A percentile compares a stretch with the other conserved stretches of the same genome.
Conservation (phyloP, 2,888 invertebrate species). For the Apodemia zela region DNA sequence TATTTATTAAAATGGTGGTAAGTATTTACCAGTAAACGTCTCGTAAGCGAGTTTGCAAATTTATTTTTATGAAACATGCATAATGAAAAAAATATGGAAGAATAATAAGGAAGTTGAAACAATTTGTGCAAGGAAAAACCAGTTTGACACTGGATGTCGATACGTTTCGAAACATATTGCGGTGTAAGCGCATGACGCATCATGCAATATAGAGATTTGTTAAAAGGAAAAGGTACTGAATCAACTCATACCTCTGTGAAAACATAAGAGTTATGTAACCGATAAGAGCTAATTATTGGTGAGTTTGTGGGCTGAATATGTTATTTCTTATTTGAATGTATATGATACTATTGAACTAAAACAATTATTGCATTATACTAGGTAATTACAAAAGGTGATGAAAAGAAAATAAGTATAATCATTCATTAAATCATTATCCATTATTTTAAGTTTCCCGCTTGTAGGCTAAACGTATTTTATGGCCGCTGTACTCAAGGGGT, state of each 20-base stretch:
- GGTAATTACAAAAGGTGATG: too few species aligned
- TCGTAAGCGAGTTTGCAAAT: too few species aligned
- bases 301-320: not conserved
- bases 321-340: too few species aligned
- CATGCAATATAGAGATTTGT: not conserved
- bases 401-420: too few species aligned
- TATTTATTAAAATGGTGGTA: too few species aligned
- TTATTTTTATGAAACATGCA: not conserved
- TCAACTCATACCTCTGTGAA: not conserved
- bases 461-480: too few species aligned
- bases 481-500: too few species aligned
- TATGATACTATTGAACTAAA: too few species aligned
- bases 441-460: too few species aligned
- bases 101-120: constrained; percentile 4
- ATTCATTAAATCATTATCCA: too few species aligned
- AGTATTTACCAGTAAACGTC: too few species aligned
- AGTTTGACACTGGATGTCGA: constrained; percentile 8
- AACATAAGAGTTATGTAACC: not conserved
- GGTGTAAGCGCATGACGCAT: not conserved
- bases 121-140: constrained; percentile 4
- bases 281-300: not conserved
- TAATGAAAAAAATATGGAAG: not conserved
- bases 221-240: not conserved
- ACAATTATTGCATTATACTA: too few species aligned
- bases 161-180: constrained; percentile 1